Evolutionary conservation across 1,140 invertebrate species (phyloP).

Genomic region (Drosophila littoralis): DNA sequence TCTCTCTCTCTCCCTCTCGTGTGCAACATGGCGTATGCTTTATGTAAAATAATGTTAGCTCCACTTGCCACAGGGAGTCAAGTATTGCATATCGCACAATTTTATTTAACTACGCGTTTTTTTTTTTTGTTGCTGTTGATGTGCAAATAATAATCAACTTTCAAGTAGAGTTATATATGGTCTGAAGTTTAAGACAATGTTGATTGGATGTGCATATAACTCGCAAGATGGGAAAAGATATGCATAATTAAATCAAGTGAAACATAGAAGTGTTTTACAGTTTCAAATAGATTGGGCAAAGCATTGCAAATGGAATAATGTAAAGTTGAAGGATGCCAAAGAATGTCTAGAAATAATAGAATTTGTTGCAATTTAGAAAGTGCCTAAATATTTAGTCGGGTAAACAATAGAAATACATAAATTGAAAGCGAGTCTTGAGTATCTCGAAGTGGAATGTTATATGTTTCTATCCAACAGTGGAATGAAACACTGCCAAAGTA

Average conservation of each 20-base stretch:
- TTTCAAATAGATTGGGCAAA: too few relatives aligned
- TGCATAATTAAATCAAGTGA: neutral
- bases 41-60: slow-evolving; percentile 49
- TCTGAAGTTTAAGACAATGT: neutral
- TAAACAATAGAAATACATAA: neutral
- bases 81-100: slow-evolving; percentile 24
- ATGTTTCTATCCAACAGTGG: neutral
- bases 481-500: too few relatives aligned
- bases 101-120: slow-evolving; percentile 13
- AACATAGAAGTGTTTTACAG: neutral
- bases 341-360: too few relatives aligned
- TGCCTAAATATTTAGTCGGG: neutral
- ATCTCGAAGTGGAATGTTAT: neutral
- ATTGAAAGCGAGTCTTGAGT: neutral
- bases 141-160: slow-evolving; percentile 21
- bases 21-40: slow-evolving; percentile 36
- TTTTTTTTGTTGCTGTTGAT: slow-evolving; percentile 5
- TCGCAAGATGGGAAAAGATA: neutral
- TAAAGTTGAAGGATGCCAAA: too few relatives aligned
- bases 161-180: neutral
- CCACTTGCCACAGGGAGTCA: slow-evolving; percentile 3
- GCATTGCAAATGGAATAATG: too few relatives aligned
- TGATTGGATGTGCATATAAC: neutral
- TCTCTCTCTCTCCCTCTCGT: neutral
- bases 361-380: too few relatives aligned